Base-by-base conservation (phyloP, 2,888 invertebrate species). In the Eilema sororculum region DNA sequence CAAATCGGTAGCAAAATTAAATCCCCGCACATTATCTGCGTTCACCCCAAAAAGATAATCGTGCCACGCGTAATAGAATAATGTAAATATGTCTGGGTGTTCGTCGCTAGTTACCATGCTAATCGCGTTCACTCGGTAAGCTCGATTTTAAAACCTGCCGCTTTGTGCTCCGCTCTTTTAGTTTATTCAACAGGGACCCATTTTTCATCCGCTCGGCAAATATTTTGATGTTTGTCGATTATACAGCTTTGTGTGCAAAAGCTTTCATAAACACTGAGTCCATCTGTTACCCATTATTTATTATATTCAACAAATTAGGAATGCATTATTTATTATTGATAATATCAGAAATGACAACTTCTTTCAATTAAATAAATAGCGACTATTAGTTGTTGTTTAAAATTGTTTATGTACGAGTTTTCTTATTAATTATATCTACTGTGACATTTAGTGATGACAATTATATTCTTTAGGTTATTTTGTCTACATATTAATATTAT, bases 31-130 rank as follows among this genome's bases (percentile, higher is more conserved):
- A 92, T 92, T 91, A 90, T 89, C 88, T 87, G 84, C 89, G 84
- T 84, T 86, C 89, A 89, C 90, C 92, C 93, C 90, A 83, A 75
- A 75, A 86, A 91, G 93, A 95, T 94, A 92, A 93, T 90, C 89
- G 88, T 90, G 91, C 90, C 89, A 90, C 85, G 88, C 91, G 87
- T 93, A 92, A 93, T 93, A 93, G 91, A 91, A 92, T 93, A 92
- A 93, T 91, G 90, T 89, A 92, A 92, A 93, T 90, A 91, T 84
- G 83, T 83, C 83, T 78, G 83, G 86, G 78, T 81, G 87, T 88
- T 87, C 82, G 86, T 87, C 85, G 80, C 88, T 92, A 91, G 93
- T 91, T 88, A 87, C 85, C 85, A 91, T 87, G 89, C 90, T 93
- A 93, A 94, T 93, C 93, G 90, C 82, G 84, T 79, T 85, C 85